Conservation (phyloP, 2,888 invertebrate species). For the Aleiodes alternator region DNA sequence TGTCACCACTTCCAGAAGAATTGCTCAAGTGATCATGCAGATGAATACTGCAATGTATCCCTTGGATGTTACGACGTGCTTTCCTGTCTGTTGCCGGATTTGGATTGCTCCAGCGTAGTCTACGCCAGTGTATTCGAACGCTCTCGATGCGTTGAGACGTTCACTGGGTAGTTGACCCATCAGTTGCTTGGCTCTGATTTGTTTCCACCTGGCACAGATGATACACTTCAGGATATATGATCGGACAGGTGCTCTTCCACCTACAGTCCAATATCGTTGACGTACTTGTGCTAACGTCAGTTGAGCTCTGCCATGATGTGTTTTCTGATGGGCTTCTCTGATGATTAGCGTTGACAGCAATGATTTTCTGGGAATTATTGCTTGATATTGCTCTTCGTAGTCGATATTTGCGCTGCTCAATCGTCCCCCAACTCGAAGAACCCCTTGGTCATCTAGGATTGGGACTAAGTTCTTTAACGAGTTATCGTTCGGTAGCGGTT, state of each 20-base stretch:
- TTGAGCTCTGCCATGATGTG: slow-evolving; percentile 42
- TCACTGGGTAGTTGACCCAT: slow-evolving; percentile 43
- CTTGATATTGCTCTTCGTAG: background rate
- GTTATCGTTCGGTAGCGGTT: background rate
- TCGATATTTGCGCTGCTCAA: background rate
- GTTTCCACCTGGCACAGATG: background rate
- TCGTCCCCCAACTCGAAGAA: slow-evolving; percentile 41
- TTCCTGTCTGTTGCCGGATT: too few relatives aligned
- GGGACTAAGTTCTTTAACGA: too few relatives aligned
- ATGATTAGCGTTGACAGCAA: background rate
- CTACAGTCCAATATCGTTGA: slow-evolving; percentile 28
- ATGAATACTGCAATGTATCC: slow-evolving; percentile 55
- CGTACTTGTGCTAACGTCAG: slow-evolving; percentile 31
- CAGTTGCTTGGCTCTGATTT: slow-evolving; percentile 40
- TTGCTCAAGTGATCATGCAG: slow-evolving; percentile 54
- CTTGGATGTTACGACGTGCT: slow-evolving; percentile 4
- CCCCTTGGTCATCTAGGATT: slow-evolving; percentile 1
- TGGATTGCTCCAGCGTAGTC: too few relatives aligned
- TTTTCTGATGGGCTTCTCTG: background rate
- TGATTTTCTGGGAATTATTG: slow-evolving; percentile 19
- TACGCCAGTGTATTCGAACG: too few relatives aligned
- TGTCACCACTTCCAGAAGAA: slow-evolving; percentile 54
- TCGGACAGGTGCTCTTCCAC: slow-evolving; percentile 30
- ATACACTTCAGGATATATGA: slow-evolving; percentile 30
- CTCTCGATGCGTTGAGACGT: slow-evolving; percentile 14